phyloP scores from a whole-genome alignment of 2,113 vertebrate genomes.

The Dipodomys merriami region DNA sequence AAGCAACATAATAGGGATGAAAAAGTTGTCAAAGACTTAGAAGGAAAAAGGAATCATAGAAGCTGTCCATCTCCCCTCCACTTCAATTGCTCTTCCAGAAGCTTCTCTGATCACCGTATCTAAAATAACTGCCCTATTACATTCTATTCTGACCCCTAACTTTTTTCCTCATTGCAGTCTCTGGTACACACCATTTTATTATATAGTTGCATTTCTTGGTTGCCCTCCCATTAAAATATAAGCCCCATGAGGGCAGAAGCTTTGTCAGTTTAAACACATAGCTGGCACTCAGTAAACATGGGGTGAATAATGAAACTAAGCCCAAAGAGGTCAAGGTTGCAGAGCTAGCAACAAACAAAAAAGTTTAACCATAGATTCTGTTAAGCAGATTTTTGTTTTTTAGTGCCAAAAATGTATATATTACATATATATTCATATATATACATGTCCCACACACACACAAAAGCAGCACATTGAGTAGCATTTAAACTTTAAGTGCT shows the following conservation, averaged over 20 bases:
- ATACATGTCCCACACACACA: conserved; percentile 62
- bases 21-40: conserved; percentile 30
- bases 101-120: background rate
- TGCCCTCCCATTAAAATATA: background rate
- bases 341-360: background rate
- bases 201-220: background rate
- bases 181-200: background rate
- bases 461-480: conserved; percentile 45
- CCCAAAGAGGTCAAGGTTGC: conserved; percentile 64
- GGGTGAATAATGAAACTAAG: background rate
- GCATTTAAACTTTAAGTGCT: conserved; percentile 63
- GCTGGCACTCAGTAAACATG: background rate
- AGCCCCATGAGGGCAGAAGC: background rate
- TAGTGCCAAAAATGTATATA: conserved; percentile 23
- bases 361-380: conserved; percentile 32
- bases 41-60: background rate
- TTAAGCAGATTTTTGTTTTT: conserved; percentile 13
- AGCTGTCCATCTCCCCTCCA: background rate
- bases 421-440: background rate
- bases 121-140: background rate
- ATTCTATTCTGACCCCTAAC: background rate
- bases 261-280: background rate
- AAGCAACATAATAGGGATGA: background rate
- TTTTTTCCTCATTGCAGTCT: background rate
- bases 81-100: background rate